Percentiles rank a stretch among this genome's conserved stretches.
phyloP scores from a whole-genome alignment of 2,888 invertebrate species.

The Deroplatys truncata region DNA sequence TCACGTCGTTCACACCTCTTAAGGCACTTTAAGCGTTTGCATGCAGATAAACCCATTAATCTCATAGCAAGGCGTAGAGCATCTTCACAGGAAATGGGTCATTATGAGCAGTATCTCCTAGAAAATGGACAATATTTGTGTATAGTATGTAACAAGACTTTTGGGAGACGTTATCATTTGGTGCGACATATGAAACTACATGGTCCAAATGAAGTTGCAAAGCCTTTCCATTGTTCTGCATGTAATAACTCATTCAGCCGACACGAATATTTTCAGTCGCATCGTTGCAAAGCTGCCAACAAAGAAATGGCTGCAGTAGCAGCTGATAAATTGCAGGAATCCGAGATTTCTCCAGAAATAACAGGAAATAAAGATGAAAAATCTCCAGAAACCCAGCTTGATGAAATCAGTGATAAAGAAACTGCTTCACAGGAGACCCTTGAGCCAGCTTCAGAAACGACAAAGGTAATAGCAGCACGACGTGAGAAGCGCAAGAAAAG shows the following conservation, averaged over 20 bases:
- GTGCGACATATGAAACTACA: conserved; percentile 35
- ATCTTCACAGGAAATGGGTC: conserved; percentile 16
- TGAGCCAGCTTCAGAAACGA: neutral
- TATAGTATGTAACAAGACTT: conserved; percentile 34
- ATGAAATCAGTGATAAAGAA: neutral
- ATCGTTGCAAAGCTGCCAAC: conserved; percentile 17
- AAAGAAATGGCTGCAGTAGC: neutral
- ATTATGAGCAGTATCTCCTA: conserved; percentile 30
- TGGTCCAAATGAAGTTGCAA: conserved; percentile 18
- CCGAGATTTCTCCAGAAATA: neutral
- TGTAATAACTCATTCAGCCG: conserved; percentile 22
- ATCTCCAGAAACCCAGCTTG: neutral
- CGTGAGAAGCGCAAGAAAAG: conserved; percentile 22
- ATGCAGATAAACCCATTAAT: conserved; percentile 29
- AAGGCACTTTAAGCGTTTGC: conserved; percentile 34
- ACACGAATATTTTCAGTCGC: conserved; percentile 22
- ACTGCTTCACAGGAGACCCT: neutral
- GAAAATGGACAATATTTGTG: conserved; percentile 20
- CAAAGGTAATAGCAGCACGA: conserved; percentile 16
- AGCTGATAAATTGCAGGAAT: neutral
- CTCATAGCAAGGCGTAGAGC: conserved; percentile 16
- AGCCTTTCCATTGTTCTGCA: conserved; percentile 24
- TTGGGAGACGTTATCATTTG: conserved; percentile 35
- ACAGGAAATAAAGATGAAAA: neutral
- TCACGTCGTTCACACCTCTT: conserved; percentile 34